Evolutionary conservation across 2,113 vertebrate species (phyloP).

Genomic region (Pteropus alecto): DNA sequence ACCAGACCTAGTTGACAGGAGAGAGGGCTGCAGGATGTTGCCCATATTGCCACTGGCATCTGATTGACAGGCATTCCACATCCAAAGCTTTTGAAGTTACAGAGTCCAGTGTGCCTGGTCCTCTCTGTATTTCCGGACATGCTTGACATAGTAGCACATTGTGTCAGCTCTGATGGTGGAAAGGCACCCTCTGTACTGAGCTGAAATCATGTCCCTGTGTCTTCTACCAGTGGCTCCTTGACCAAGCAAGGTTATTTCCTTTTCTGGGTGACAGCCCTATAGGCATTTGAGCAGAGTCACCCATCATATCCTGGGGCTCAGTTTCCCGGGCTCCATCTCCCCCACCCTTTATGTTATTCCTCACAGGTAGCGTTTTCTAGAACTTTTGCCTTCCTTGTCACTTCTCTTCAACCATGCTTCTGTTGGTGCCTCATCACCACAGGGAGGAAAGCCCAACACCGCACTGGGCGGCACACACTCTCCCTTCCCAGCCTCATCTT

Average conservation of each 20-base stretch:
- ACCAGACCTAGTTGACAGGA: not conserved
- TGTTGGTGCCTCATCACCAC: not conserved
- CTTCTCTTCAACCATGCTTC: not conserved
- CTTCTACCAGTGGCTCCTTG: not conserved
- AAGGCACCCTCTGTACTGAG: not conserved
- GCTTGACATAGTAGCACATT: not conserved
- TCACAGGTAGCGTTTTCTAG: not conserved
- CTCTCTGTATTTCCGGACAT: not conserved
- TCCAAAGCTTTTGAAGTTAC: not conserved
- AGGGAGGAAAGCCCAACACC: not conserved
- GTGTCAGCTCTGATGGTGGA: not conserved
- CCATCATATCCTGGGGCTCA: not conserved
- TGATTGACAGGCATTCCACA: rapidly evolving
- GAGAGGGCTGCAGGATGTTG: rapidly evolving
- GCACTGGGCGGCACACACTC: not conserved
- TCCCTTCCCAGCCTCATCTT: not conserved
- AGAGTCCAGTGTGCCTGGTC: not conserved
- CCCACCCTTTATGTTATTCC: not conserved
- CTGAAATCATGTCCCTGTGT: too few species aligned
- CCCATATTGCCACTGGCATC: rapidly evolving
- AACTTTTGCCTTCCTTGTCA: not conserved
- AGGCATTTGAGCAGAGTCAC: not conserved
- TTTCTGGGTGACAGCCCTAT: not conserved
- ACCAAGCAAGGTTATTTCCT: not conserved
- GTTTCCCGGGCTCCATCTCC: not conserved